phyloP scores from a whole-genome alignment of 2,113 vertebrate genomes.

The Okapia johnstoni region DNA sequence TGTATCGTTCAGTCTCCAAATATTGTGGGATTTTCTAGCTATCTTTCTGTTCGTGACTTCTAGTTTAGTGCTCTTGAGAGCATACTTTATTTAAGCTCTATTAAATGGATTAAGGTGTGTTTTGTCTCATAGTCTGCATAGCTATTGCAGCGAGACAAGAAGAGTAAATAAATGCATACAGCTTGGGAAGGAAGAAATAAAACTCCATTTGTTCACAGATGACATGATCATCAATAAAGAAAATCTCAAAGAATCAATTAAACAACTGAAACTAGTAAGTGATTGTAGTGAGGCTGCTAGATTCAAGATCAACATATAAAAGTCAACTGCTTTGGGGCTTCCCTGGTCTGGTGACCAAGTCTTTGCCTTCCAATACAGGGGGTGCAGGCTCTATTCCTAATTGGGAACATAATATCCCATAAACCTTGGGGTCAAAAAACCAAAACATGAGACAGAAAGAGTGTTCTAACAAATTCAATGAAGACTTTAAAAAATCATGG shows the following conservation, averaged over 20 bases:
- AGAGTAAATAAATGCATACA: not conserved
- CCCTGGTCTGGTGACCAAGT: not conserved
- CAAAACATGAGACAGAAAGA: not conserved
- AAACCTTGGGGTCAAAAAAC: not conserved
- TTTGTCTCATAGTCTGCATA: not conserved
- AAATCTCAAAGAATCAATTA: not conserved
- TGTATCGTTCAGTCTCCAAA: not conserved
- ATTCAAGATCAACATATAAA: not conserved
- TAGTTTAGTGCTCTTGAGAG: not conserved
- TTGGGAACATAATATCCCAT: not conserved
- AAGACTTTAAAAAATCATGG: not conserved
- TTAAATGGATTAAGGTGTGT: not conserved
- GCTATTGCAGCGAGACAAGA: not conserved
- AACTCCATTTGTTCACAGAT: not conserved
- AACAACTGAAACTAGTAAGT: not conserved
- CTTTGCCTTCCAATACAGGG: not conserved
- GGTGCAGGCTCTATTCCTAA: not conserved
- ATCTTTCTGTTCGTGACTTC: not conserved
- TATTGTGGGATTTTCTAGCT: not conserved
- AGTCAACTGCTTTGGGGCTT: not conserved
- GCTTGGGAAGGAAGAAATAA: not conserved
- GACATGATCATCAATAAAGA: not conserved
- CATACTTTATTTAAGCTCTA: not conserved
- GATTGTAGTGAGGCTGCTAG: not conserved
- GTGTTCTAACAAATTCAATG: not conserved